Percentiles rank a stretch among this genome's conserved stretches.
These are phyloP conservation scores for Philopedon plagiatum DNA, from an alignment of 2,888 invertebrate genomes.

Conservation along the genomic window DNA sequence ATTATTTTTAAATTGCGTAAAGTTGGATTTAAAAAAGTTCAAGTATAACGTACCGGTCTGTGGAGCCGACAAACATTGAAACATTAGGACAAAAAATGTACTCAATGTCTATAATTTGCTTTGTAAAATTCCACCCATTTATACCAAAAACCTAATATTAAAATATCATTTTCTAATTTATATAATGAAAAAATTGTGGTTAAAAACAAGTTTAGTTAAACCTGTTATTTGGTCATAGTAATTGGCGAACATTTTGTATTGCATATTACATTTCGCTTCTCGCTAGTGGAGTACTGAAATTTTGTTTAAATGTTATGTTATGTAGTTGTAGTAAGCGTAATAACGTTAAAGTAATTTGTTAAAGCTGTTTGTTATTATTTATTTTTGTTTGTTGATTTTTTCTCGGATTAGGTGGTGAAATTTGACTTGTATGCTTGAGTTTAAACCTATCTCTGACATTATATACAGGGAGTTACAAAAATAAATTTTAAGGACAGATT, in stretches of 20 bases:
- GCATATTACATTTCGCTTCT: conserved; percentile 12
- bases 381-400: conserved; percentile 13
- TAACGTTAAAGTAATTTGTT: conserved; percentile 23
- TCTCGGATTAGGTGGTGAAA: neutral
- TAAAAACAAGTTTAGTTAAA: conserved; percentile 3
- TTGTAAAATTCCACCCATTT: neutral
- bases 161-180: neutral
- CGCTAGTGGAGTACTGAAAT: conserved; percentile 27
- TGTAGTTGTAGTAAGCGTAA: conserved; percentile 28
- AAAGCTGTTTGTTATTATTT: conserved; percentile 17
- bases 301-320: conserved; percentile 37
- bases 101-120: neutral
- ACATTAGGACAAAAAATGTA: neutral
- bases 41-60: too few relatives aligned
- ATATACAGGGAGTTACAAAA: too few relatives aligned
- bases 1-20: too few relatives aligned
- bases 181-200: neutral
- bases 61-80: neutral
- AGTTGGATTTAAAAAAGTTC: too few relatives aligned
- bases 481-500: too few relatives aligned
- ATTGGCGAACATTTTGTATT: conserved; percentile 17
- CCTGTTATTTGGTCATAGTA: conserved; percentile 12
- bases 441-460: too few relatives aligned
- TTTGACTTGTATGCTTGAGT: neutral
- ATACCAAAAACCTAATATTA: conserved; percentile 6